phyloP scores from a whole-genome alignment of 2,797 vertebrate species.

The Micromesistius poutassou region DNA sequence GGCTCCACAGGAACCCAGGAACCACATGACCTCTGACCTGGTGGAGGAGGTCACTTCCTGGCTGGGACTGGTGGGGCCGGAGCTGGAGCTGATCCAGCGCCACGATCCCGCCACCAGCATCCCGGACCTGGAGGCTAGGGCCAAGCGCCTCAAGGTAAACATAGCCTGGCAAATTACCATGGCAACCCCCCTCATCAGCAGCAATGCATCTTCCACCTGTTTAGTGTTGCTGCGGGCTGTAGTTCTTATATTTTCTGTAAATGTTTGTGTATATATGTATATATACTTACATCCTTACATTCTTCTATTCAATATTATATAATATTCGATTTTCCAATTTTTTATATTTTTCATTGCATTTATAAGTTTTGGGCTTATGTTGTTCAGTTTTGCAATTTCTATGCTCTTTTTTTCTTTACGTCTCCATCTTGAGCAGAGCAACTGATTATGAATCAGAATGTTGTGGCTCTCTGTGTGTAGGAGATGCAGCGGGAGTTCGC shows the following conservation, averaged over 20 bases:
- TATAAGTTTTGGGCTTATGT: neutral
- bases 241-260: neutral
- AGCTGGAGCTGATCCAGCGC: constrained; percentile 73
- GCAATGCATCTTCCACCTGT: neutral
- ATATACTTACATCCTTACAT: neutral
- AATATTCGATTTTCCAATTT: no score
- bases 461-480: constrained; percentile 55
- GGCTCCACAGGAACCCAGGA: constrained; percentile 65
- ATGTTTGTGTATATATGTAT: neutral
- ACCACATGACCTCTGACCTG: constrained; percentile 75
- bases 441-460: neutral
- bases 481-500: constrained; percentile 80
- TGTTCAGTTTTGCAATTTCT: neutral
- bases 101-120: constrained; percentile 60
- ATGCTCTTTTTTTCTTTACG: neutral
- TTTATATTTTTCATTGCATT: no score
- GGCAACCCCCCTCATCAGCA: neutral
- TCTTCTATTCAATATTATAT: neutral
- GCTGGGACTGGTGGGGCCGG: constrained; percentile 75
- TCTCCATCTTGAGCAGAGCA: neutral
- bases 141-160: constrained; percentile 81
- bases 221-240: neutral
- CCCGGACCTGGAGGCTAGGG: constrained; percentile 69
- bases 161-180: neutral
- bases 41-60: constrained; percentile 78